Evolutionary conservation across 2,797 vertebrate species (phyloP), one percentile per base, ranked within the genome.

Genomic region (Limnodromus scolopaceus): DNA sequence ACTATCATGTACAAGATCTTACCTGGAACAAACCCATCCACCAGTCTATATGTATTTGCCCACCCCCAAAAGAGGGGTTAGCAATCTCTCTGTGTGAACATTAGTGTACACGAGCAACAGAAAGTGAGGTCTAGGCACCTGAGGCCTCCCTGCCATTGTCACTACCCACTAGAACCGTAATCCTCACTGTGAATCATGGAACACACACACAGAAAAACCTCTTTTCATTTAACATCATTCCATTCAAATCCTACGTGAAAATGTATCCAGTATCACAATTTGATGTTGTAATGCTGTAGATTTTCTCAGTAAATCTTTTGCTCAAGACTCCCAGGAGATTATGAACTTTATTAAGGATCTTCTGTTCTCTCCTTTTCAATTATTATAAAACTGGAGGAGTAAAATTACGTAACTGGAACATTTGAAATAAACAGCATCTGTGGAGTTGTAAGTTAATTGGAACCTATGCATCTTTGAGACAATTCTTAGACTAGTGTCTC

Each of bases 61-160:
- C 46, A n/a, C 11, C 45, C 54, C 77, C 36, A 13, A 34, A 34
- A 39, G 16, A 49, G 34, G 32, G 4, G 4, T 28, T n/a, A 30
- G 30, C 0, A 1, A 32, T 30, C 30, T 23, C 54, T 71, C 45
- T 46, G 24, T n/a, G 23, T 2, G 9, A 45, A 36, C 25, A 7
- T 12, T 9, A 16, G 48, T 1, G 10, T 2, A 17, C 7, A 5
- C 1, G 8, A 58, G 36, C 10, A 57, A 41, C 49, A 46, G n/a
- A 63, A 46, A 22, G n/a, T 2, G n/a, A 77, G 4, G 7, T 48
- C 41, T 48, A 61, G 53, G 16, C 39, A 58, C 36, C n/a, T 61
- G 22, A 30, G 11, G 15, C 36, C 79, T 71, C 63, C 25, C 28
- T 46, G n/a, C 38, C 25, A 25, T 49, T 10, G 7, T 17, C 58